phyloP scores from a whole-genome alignment of 2,888 invertebrate species.

The Hemistola chrysoprasaria region DNA sequence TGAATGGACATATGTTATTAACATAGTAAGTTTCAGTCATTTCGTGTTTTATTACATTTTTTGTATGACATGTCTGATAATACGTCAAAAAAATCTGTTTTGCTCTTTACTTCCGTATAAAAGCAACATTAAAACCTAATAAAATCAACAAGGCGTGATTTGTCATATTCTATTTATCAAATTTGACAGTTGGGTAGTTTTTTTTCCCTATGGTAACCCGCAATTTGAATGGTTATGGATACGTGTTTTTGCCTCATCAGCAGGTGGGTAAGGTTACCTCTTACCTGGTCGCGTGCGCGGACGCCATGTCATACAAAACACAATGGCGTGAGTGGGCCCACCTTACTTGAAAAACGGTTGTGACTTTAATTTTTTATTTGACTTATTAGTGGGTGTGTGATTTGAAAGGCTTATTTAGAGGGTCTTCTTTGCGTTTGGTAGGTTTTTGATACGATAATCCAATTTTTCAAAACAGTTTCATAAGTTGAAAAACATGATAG shows the following conservation, averaged over 20 bases:
- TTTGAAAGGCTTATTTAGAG: too few species aligned
- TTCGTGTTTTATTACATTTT: background rate
- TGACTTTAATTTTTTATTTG: background rate
- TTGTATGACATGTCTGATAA: too few species aligned
- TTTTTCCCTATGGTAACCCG: conserved; percentile 2
- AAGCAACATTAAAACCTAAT: background rate
- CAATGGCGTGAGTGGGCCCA: too few species aligned
- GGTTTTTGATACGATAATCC: too few species aligned
- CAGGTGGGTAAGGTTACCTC: conserved; percentile 13
- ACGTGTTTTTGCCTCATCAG: conserved; percentile 24
- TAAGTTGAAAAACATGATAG: too few species aligned
- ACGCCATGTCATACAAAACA: conserved; percentile 28
- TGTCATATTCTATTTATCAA: conserved; percentile 2
- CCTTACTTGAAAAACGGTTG: background rate
- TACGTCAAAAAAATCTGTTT: too few species aligned
- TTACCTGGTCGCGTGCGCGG: conserved; percentile 52
- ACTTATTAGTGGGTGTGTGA: too few species aligned
- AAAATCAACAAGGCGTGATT: conserved; percentile 8
- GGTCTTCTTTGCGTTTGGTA: too few species aligned
- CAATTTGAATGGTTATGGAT: conserved; percentile 18
- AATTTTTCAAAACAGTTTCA: too few species aligned
- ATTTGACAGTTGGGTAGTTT: conserved; percentile 12
- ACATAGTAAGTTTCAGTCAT: conserved; percentile 11
- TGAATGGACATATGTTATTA: conserved; percentile 21
- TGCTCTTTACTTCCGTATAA: too few species aligned